Conservation (phyloP, 2,113 vertebrate species). For the Bucco capensis region DNA sequence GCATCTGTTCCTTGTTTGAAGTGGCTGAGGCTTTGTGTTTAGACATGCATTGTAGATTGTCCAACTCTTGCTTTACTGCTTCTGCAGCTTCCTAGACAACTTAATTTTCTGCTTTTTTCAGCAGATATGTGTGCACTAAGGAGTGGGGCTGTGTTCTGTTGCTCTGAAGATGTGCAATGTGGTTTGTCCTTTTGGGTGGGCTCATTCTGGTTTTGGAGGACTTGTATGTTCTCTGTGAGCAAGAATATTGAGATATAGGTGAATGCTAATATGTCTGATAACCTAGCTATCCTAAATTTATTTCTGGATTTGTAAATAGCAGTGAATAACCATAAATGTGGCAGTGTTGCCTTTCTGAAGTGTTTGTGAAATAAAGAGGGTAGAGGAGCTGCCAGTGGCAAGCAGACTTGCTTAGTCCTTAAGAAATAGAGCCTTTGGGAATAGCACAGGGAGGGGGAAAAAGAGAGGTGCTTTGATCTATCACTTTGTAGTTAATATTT, state of each 20-base stretch:
- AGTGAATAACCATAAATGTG: not conserved
- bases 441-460: not conserved
- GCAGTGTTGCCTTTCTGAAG: not conserved
- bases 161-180: not conserved
- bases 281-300: not conserved
- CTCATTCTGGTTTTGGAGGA: not conserved
- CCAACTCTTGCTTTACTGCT: not conserved
- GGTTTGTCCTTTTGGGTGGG: not conserved
- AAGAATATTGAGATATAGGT: not conserved
- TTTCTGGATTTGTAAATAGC: not conserved
- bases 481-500: constrained; percentile 40
- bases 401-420: constrained; percentile 3
- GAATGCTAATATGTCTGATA: not conserved
- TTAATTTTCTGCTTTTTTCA: not conserved
- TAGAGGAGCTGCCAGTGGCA: not conserved
- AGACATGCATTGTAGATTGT: not conserved
- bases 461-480: constrained; percentile 24
- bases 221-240: not conserved
- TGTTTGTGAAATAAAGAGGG: not conserved
- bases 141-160: not conserved
- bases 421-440: constrained; percentile 11
- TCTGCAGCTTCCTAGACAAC: not conserved
- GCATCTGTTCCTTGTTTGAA: not conserved
- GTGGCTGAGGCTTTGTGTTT: not conserved
- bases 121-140: not conserved